These are phyloP conservation scores for Sapajus apella DNA, from an alignment of 2,113 vertebrate genomes.

Conservation along the genomic window DNA sequence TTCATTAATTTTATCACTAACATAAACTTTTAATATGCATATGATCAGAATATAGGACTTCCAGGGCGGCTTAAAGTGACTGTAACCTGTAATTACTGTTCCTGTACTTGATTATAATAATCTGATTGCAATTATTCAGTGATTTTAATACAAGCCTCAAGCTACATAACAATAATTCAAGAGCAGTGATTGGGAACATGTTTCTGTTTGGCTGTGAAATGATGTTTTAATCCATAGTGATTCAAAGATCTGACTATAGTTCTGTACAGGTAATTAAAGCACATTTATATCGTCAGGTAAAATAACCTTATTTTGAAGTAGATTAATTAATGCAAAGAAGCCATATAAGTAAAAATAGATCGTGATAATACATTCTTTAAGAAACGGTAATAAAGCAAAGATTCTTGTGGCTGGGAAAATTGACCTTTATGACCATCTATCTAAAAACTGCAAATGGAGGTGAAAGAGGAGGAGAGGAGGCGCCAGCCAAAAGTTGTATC, in stretches of 20 bases:
- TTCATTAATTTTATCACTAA: slow-evolving; percentile 99
- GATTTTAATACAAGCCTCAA: slow-evolving; percentile 99
- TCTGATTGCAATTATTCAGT: slow-evolving; percentile 99
- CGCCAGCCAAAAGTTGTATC: background rate
- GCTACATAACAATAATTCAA: slow-evolving; percentile 99
- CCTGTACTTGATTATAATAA: slow-evolving; percentile 99
- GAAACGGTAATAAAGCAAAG: slow-evolving; percentile 80
- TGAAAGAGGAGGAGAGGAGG: slow-evolving; percentile 11
- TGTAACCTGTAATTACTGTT: slow-evolving; percentile 99
- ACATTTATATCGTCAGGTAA: slow-evolving; percentile 90
- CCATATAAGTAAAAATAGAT: slow-evolving; percentile 88
- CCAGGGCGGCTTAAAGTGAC: slow-evolving; percentile 96
- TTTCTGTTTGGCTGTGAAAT: slow-evolving; percentile 97
- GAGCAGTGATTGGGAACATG: slow-evolving; percentile 96
- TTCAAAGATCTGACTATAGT: slow-evolving; percentile 86
- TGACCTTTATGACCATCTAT: slow-evolving; percentile 51
- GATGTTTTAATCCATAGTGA: slow-evolving; percentile 93
- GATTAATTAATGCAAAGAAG: slow-evolving; percentile 90
- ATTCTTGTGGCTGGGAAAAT: slow-evolving; percentile 61
- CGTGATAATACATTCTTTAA: slow-evolving; percentile 83
- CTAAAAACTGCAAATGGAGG: slow-evolving; percentile 61
- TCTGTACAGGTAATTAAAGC: slow-evolving; percentile 90
- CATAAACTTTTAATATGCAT: slow-evolving; percentile 99
- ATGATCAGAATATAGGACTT: slow-evolving; percentile 95
- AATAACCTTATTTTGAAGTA: slow-evolving; percentile 90